These are phyloP conservation scores for Helobdella robusta DNA, from an alignment of 2,888 invertebrate genomes.

Conservation along the genomic window DNA sequence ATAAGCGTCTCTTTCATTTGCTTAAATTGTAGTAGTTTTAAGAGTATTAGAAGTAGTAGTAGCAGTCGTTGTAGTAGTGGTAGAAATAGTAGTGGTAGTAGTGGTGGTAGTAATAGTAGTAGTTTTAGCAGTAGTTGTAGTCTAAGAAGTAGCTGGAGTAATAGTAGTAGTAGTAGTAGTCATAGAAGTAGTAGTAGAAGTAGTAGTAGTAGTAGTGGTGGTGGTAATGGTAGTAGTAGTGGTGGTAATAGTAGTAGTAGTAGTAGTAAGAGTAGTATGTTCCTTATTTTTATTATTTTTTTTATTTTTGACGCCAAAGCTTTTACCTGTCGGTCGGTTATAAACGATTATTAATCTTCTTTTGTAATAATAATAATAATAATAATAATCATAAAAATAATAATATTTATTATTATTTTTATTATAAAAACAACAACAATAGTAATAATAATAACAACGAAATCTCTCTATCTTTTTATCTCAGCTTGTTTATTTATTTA, in stretches of 20 bases:
- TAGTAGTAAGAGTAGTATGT: neutral
- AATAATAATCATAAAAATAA: neutral
- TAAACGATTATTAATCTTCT: no score
- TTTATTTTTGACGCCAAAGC: no score
- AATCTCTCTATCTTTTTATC: no score
- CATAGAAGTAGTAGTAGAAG: neutral
- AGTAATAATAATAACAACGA: neutral
- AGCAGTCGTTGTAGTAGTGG: no score
- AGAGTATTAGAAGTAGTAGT: no score
- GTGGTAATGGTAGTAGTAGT: neutral
- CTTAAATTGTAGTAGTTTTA: slow-evolving; percentile 10
- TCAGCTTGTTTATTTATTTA: no score
- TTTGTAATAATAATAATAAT: neutral
- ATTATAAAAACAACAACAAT: neutral
- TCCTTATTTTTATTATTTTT: neutral
- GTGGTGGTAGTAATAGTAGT: slow-evolving; percentile 12
- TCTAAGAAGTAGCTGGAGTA: slow-evolving; percentile 6
- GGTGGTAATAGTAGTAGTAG: neutral
- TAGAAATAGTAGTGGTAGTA: slow-evolving; percentile 14
- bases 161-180: slow-evolving; percentile 4
- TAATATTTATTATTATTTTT: neutral
- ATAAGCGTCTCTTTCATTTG: no score
- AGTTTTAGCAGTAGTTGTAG: no score
- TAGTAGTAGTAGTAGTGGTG: neutral
- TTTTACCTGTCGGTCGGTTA: no score